Conservation (phyloP, 2,113 vertebrate species). For the Percopsis transmontana region DNA sequence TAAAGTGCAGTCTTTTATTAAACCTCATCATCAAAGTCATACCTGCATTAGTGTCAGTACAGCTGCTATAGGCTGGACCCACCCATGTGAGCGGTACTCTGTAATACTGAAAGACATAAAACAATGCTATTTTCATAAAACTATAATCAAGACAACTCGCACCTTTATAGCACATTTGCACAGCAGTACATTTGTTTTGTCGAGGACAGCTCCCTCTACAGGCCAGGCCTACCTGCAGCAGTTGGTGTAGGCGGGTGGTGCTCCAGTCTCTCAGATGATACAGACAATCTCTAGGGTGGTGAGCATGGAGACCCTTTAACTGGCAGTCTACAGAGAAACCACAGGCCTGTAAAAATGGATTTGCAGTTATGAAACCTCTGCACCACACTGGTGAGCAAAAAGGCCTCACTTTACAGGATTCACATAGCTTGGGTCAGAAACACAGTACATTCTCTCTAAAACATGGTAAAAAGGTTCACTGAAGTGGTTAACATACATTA, state of each 20-base stretch:
- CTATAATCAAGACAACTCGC: neutral
- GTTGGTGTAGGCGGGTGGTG: slow-evolving; percentile 61
- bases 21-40: too few species aligned
- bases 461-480: too few species aligned
- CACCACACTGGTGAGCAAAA: too few species aligned
- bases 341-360: slow-evolving; percentile 62
- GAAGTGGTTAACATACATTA: too few species aligned
- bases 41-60: neutral
- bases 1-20: too few species aligned
- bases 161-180: neutral
- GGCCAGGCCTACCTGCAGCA: slow-evolving; percentile 67
- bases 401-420: too few species aligned
- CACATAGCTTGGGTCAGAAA: too few species aligned
- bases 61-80: slow-evolving; percentile 24
- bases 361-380: too few species aligned
- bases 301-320: slow-evolving; percentile 77
- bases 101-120: slow-evolving; percentile 54
- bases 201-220: neutral
- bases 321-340: slow-evolving; percentile 69
- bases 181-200: too few species aligned
- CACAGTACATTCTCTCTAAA: too few species aligned
- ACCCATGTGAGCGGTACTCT: slow-evolving; percentile 58
- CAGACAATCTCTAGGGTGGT: slow-evolving; percentile 80
- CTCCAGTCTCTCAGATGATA: slow-evolving; percentile 82
- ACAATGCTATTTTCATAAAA: neutral